phyloP scores from a whole-genome alignment of 2,888 invertebrate species.

The Epinotia demarniana region DNA sequence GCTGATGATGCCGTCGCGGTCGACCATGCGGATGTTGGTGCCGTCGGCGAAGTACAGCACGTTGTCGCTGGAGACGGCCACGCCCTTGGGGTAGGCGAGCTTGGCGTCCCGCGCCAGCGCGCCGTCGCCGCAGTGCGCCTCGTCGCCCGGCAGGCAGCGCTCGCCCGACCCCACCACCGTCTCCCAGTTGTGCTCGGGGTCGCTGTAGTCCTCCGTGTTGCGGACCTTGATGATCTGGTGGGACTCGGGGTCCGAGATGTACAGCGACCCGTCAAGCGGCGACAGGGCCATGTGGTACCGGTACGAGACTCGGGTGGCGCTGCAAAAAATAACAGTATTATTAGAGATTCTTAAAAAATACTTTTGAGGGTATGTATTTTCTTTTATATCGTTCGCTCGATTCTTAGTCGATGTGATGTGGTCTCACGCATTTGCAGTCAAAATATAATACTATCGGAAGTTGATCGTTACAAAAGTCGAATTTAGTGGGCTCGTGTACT shows the following conservation, averaged over 20 bases:
- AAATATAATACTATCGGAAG: too few relatives aligned
- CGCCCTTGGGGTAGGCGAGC: conserved; percentile 97
- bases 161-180: conserved; percentile 97
- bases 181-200: conserved; percentile 97
- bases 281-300: conserved; percentile 98
- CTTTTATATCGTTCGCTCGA: too few relatives aligned
- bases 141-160: conserved; percentile 96
- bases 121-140: conserved; percentile 98
- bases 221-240: conserved; percentile 96
- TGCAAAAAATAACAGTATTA: conserved; percentile 69
- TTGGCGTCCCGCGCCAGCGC: conserved; percentile 96
- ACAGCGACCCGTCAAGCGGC: conserved; percentile 96
- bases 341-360: conserved; percentile 5
- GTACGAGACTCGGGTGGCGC: conserved; percentile 96
- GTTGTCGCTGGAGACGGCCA: conserved; percentile 96
- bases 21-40: conserved; percentile 96
- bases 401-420: too few relatives aligned
- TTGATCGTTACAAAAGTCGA: background rate
- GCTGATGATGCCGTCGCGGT: conserved; percentile 95
- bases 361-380: too few relatives aligned
- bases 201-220: conserved; percentile 91
- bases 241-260: conserved; percentile 98
- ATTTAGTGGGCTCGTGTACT: conserved; percentile 64
- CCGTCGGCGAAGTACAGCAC: conserved; percentile 98
- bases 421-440: too few relatives aligned